Evolutionary conservation across 2,888 invertebrate genomes (phyloP).

Genomic region (Yponomeuta cagnagella): DNA sequence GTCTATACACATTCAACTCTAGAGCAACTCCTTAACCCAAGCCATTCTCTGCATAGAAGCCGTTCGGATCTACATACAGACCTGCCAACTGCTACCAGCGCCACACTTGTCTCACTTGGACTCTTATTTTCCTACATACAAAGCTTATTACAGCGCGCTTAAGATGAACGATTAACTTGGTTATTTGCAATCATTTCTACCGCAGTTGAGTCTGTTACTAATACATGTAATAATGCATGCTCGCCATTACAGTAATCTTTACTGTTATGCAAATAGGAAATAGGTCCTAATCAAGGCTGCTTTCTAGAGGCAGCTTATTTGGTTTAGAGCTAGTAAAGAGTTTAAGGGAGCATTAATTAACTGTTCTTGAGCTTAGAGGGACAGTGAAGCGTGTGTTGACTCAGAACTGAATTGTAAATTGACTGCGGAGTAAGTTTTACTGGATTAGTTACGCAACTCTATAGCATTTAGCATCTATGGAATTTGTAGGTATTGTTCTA

Average conservation of each 20-base stretch:
- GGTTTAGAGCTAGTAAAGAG: neutral
- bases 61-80: slow-evolving; percentile 12
- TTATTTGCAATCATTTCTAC: slow-evolving; percentile 1
- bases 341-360: neutral
- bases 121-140: neutral
- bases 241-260: slow-evolving; percentile 3
- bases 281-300: slow-evolving; percentile 1
- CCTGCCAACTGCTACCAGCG: neutral
- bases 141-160: neutral
- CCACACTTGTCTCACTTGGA: neutral
- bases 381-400: too few species aligned
- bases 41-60: slow-evolving; percentile 15
- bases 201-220: neutral
- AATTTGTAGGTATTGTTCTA: too few species aligned
- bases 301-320: neutral
- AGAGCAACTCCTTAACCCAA: slow-evolving; percentile 8
- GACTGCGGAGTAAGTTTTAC: too few species aligned
- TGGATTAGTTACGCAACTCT: too few species aligned
- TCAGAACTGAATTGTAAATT: too few species aligned
- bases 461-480: too few species aligned
- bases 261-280: slow-evolving; percentile 3
- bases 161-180: neutral
- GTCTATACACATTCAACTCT: slow-evolving; percentile 4
- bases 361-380: too few species aligned
- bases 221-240: slow-evolving; percentile 3